These are phyloP conservation scores for Lytechinus variegatus DNA, from an alignment of 35 echinoderm and acorn worm genomes.

Conservation along the genomic window DNA sequence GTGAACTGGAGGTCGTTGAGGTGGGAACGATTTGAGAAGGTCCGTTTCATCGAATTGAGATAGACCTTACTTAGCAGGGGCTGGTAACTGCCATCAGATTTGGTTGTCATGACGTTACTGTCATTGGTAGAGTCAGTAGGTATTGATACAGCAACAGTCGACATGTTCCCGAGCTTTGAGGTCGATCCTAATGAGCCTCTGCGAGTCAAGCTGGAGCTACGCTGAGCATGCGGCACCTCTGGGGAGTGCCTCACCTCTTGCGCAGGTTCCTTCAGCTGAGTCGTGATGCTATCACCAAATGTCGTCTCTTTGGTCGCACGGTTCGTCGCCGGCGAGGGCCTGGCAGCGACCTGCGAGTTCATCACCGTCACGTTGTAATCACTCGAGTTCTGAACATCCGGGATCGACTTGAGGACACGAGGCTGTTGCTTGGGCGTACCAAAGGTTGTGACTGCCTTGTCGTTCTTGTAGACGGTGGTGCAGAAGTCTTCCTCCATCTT, in stretches of 20 bases:
- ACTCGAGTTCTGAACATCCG: conserved; percentile 28
- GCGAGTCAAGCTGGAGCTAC: conserved; percentile 17
- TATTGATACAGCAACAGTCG: conserved; percentile 38
- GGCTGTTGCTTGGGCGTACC: conserved; percentile 72
- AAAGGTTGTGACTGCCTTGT: conserved; percentile 96
- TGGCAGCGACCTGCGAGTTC: conserved; percentile 49
- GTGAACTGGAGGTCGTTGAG: conserved; percentile 84
- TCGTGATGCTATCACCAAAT: conserved; percentile 92
- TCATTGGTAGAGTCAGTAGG: conserved; percentile 29
- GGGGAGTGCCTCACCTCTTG: conserved; percentile 50
- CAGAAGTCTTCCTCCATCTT: conserved; percentile 81
- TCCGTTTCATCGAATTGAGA: conserved; percentile 70
- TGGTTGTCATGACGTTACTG: background rate
- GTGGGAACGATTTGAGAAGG: conserved; percentile 76
- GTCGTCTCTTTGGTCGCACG: conserved; percentile 88
- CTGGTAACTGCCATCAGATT: conserved; percentile 16
- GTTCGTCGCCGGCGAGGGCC: conserved; percentile 14
- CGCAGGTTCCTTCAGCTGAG: conserved; percentile 62
- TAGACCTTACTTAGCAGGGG: conserved; percentile 63
- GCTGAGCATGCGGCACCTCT: conserved; percentile 37
- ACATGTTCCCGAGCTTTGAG: conserved; percentile 51
- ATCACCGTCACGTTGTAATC: conserved; percentile 78
- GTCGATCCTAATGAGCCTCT: conserved; percentile 36
- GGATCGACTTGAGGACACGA: conserved; percentile 51
- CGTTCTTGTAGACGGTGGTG: conserved; percentile 92